Evolutionary conservation across 1,140 invertebrate species (phyloP).

Genomic region (Monomorium pharaonis): DNA sequence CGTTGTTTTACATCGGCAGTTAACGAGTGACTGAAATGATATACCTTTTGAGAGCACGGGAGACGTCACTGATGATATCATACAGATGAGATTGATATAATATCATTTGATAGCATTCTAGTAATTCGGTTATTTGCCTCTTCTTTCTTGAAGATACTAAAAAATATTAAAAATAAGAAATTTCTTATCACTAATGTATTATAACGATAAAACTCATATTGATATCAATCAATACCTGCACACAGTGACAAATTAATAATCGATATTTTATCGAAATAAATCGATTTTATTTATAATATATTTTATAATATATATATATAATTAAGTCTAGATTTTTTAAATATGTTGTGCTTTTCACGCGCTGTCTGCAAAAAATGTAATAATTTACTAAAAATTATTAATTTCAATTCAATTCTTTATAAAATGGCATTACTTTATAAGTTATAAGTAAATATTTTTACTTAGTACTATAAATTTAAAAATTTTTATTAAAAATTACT

Average conservation of each 20-base stretch:
- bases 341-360: not conserved
- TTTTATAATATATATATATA: not conserved
- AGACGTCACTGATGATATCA: slow-evolving; percentile 80
- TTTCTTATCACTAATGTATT: not conserved
- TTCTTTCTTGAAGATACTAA: not conserved
- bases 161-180: not conserved
- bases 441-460: not conserved
- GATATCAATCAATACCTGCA: not conserved
- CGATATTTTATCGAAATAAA: too few species aligned
- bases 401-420: not conserved
- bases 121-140: not conserved
- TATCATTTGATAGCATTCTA: not conserved
- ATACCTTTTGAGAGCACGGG: slow-evolving; percentile 39
- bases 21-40: slow-evolving; percentile 73
- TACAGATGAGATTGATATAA: slow-evolving; percentile 28
- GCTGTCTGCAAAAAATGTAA: not conserved
- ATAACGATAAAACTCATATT: not conserved
- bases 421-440: not conserved
- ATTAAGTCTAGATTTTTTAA: not conserved
- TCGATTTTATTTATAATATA: not conserved
- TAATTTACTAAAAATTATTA: not conserved
- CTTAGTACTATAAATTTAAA: not conserved
- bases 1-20: slow-evolving; percentile 49
- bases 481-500: not conserved
- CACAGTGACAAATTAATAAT: too few species aligned